These are phyloP conservation scores for Nephrotoma flavescens DNA, from an alignment of 2,888 invertebrate species.

Conservation along the genomic window DNA sequence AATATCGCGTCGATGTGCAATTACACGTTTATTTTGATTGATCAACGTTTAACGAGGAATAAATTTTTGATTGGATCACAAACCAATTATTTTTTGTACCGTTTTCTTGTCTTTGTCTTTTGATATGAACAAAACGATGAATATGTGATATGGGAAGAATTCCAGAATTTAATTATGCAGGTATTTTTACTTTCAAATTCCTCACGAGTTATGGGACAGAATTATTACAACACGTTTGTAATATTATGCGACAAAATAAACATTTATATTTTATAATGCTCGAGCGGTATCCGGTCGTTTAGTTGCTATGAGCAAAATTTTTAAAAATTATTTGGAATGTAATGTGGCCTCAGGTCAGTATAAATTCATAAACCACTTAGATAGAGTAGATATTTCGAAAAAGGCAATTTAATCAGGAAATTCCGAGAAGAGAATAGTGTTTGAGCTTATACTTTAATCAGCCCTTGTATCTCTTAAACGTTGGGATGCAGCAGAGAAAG, in stretches of 20 bases:
- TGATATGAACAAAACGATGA: not conserved
- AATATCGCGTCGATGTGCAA: not conserved
- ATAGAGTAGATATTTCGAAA: too few species aligned
- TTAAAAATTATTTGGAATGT: too few species aligned
- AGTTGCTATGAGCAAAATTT: too few species aligned
- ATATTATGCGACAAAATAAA: not conserved
- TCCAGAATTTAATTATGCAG: not conserved
- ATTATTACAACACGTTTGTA: not conserved
- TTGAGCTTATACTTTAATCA: too few species aligned
- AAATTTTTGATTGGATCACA: not conserved
- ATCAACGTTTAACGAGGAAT: not conserved
- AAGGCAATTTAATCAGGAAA: too few species aligned
- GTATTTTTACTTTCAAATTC: not conserved
- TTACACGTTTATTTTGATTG: not conserved
- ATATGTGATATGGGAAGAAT: not conserved
- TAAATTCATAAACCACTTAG: too few species aligned
- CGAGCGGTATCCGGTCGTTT: not conserved
- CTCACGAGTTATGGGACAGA: not conserved
- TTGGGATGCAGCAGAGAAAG: too few species aligned
- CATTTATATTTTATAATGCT: not conserved
- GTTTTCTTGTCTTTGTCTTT: not conserved
- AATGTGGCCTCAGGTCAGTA: too few species aligned
- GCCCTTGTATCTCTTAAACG: too few species aligned
- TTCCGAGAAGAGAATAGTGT: too few species aligned
- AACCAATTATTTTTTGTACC: not conserved